A percentile compares a stretch with the other conserved stretches of the same genome.
These are phyloP conservation scores for Erannis defoliaria DNA, from an alignment of 2,888 invertebrate species.

Conservation along the genomic window DNA sequence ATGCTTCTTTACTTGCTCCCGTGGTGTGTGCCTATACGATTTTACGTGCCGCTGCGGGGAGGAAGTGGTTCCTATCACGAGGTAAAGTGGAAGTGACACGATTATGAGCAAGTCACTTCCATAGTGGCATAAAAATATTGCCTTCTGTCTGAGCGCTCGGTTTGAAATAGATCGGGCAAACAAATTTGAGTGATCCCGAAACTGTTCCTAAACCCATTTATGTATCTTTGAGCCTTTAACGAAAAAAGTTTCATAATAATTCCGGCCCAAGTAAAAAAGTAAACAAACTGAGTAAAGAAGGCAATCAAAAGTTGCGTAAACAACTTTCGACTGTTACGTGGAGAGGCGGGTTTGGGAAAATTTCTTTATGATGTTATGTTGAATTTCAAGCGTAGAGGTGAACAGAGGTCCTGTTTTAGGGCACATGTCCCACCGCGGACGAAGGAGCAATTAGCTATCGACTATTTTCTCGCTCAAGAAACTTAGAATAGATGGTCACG, in stretches of 20 bases:
- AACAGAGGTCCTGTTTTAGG: slow-evolving; percentile 51
- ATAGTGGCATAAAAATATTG: background rate
- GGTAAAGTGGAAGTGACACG: no score
- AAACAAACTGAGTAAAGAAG: slow-evolving; percentile 78
- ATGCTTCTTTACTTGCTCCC: no score
- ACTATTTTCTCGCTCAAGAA: no score
- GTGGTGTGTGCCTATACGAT: no score
- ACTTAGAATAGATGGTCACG: no score
- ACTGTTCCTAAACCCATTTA: slow-evolving; percentile 72
- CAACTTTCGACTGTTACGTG: slow-evolving; percentile 74
- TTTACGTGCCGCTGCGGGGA: no score
- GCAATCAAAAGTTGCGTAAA: slow-evolving; percentile 84
- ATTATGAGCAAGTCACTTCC: no score
- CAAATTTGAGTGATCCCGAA: slow-evolving; percentile 63
- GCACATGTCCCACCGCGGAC: no score
- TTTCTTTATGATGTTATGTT: slow-evolving; percentile 66
- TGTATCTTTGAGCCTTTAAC: slow-evolving; percentile 76
- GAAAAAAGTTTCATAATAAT: slow-evolving; percentile 82
- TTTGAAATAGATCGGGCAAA: slow-evolving; percentile 61
- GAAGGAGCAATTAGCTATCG: no score
- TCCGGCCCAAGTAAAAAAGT: slow-evolving; percentile 79
- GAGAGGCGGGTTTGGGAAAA: slow-evolving; percentile 58
- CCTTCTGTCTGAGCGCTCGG: background rate
- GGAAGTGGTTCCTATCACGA: no score
- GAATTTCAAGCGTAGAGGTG: slow-evolving; percentile 58